phyloP scores from a whole-genome alignment of 2,113 vertebrate species.

The Cyprinodon variegatus region DNA sequence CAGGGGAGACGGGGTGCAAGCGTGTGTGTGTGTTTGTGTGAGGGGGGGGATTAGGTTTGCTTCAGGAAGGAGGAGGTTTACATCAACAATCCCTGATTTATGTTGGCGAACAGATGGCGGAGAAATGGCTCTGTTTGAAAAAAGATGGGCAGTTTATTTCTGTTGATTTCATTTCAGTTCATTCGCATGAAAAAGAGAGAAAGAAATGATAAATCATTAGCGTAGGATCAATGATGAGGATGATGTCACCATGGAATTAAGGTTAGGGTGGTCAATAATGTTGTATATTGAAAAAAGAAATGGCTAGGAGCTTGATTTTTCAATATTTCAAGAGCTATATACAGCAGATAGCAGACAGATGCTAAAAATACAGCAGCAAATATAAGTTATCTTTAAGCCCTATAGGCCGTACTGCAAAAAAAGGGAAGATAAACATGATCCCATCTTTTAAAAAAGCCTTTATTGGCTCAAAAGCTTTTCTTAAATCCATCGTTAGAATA shows the following conservation, averaged over 20 bases:
- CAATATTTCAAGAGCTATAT: neutral
- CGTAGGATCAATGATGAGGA: neutral
- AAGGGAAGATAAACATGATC: neutral
- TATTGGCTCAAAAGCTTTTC: neutral
- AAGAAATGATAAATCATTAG: constrained; percentile 10
- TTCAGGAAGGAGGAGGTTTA: constrained; percentile 63
- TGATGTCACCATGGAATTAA: neutral
- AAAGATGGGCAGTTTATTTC: constrained; percentile 72
- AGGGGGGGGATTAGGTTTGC: constrained; percentile 34
- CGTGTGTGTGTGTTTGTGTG: constrained; percentile 52
- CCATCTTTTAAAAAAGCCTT: neutral
- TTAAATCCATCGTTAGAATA: neutral
- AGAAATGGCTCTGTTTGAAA: constrained; percentile 76
- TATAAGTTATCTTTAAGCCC: neutral
- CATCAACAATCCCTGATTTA: constrained; percentile 74
- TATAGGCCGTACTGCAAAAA: neutral
- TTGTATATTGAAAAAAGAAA: constrained; percentile 6
- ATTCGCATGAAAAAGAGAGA: neutral
- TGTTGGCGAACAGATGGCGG: constrained; percentile 72
- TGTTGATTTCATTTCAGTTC: constrained; percentile 37
- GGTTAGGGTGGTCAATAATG: neutral
- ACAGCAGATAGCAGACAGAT: neutral
- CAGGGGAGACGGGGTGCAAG: constrained; percentile 40
- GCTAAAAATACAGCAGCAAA: neutral
- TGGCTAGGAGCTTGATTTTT: neutral